A percentile compares a stretch with the other conserved stretches of the same genome.
Conservation (phyloP, 1,140 invertebrate genomes). For the Caenorhabditis latens region DNA sequence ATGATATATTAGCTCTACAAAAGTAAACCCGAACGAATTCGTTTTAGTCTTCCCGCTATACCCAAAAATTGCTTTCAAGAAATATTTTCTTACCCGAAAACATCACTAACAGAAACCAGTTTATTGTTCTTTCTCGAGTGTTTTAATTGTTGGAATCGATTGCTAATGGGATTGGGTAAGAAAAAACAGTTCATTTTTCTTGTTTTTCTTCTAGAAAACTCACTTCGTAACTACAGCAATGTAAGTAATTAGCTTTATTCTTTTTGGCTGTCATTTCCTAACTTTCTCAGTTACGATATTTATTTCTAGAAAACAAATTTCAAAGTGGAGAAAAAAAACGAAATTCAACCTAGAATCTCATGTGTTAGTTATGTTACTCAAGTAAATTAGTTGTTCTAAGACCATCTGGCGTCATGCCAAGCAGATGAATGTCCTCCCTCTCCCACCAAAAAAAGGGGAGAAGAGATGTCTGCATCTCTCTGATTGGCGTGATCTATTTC, state of each 20-base stretch:
- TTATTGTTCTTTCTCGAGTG: too few species aligned
- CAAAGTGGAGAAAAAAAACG: too few species aligned
- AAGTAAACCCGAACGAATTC: neutral
- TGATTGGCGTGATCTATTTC: neutral
- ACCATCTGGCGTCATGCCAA: constrained; percentile 32
- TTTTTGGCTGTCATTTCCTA: too few species aligned
- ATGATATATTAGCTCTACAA: neutral
- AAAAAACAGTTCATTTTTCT: neutral
- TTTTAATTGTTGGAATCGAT: constrained; percentile 2
- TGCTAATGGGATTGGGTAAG: constrained; percentile 35
- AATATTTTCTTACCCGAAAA: neutral
- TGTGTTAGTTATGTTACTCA: neutral
- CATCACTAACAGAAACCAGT: neutral
- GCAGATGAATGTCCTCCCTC: constrained; percentile 2
- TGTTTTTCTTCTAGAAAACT: neutral
- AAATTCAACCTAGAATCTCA: neutral
- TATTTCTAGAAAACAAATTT: too few species aligned
- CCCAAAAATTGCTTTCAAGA: neutral
- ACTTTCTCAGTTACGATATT: too few species aligned
- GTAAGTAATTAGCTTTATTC: too few species aligned
- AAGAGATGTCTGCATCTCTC: constrained; percentile 21
- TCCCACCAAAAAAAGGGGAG: neutral
- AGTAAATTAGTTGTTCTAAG: neutral
- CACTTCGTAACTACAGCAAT: too few species aligned
- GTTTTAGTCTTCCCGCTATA: neutral